Evolutionary conservation across 2,113 vertebrate genomes (phyloP), one percentile per base, ranked within the genome.

Genomic region (Rhea pennata): DNA sequence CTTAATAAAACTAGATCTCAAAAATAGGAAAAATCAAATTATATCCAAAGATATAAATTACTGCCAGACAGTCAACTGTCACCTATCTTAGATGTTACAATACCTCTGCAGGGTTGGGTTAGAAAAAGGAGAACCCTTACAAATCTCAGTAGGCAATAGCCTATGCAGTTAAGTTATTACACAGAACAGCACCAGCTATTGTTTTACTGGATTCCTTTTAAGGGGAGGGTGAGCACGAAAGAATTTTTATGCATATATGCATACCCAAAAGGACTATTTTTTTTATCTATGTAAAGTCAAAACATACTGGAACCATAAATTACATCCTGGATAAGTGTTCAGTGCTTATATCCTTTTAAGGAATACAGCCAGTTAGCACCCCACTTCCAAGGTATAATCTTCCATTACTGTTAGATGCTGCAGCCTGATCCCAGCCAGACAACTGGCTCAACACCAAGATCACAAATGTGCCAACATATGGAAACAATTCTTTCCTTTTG

Each of bases 361-460:
- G 96, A 92, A 95, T 88, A 86, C 67, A 81, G 87, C 56, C 87
- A 96, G 91, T 95, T 70, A 91, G 89, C 89, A 90, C 75, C 91
- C 96, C 81, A 80, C 87, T 95, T 84, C 87, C 95, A 97, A 97
- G 95, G 96, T 96, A 95, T 84, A 95, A 90, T 90, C 94, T 94
- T 94, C 96, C 96, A 96, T 94, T 94, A 86, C 72, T 84, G 84
- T 22, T 88, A 88, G 93, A 92, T 95, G 92, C 86, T 92, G 95
- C 90, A 94, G 92, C 89, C 92, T 96, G 96, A 96, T 95, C 33
- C 0, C 96, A 95, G 95, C 93, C 95, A 96, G 94, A 96, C 94
- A 91, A 96, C 91, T 97, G 96, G 94, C 96, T 90, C 89, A 1
- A 78, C 46, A 88, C 95, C 96, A 96, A 69, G 72, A 87, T 65